Conservation (phyloP, 2,113 vertebrate species). For the Elgaria multicarinata region DNA sequence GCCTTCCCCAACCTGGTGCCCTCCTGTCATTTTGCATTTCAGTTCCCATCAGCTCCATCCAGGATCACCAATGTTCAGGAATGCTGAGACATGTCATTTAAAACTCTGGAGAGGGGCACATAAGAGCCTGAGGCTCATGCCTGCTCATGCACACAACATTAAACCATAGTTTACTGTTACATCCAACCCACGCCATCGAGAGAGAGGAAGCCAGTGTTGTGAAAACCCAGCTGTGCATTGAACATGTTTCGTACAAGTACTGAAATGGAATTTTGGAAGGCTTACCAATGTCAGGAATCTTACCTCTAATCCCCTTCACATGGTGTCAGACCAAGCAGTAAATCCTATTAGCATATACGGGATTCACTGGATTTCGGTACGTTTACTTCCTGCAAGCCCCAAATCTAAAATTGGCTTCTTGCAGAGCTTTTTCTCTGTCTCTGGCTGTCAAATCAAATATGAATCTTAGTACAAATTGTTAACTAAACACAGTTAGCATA, state of each 20-base stretch:
- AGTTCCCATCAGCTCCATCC: no score
- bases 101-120: not conserved
- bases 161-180: not conserved
- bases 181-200: not conserved
- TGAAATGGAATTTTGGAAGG: conserved; percentile 42
- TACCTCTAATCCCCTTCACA: conserved; percentile 24
- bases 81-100: no score
- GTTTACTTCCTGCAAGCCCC: conserved; percentile 26
- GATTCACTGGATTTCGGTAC: conserved; percentile 33
- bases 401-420: not conserved
- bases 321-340: conserved; percentile 27
- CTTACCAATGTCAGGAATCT: conserved; percentile 21
- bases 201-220: not conserved
- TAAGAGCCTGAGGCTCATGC: not conserved
- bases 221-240: not conserved
- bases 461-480: conserved; percentile 22
- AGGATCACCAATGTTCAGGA: no score
- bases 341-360: not conserved
- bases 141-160: not conserved
- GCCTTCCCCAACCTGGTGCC: no score
- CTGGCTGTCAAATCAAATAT: conserved; percentile 13
- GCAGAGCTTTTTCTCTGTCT: not conserved
- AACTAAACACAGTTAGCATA: conserved; percentile 24
- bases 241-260: conserved; percentile 6
- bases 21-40: no score